Conservation (phyloP, 2,113 vertebrate species). For the Chloropsis hardwickii region DNA sequence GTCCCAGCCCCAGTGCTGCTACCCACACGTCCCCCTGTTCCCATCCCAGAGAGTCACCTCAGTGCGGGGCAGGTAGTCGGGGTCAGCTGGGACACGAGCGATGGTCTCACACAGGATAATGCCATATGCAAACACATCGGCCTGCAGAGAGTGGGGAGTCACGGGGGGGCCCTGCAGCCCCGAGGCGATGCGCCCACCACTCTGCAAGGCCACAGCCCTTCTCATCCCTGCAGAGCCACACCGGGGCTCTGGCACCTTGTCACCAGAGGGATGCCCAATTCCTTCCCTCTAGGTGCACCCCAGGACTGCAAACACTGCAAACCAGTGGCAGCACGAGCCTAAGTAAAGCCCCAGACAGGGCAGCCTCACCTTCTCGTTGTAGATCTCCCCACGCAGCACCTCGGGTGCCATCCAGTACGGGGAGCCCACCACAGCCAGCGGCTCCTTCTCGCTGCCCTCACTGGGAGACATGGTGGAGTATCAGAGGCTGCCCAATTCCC, state of each 20-base stretch:
- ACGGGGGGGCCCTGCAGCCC: accelerated
- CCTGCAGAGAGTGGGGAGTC: constrained; percentile 52
- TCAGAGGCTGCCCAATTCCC: not conserved
- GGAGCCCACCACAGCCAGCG: constrained; percentile 89
- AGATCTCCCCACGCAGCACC: constrained; percentile 89
- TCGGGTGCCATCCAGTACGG: constrained; percentile 98
- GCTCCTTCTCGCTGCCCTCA: constrained; percentile 82
- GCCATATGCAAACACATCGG: constrained; percentile 87
- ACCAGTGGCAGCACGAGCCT: accelerated
- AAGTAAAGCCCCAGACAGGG: accelerated
- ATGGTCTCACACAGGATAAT: constrained; percentile 96
- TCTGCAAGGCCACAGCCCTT: not conserved
- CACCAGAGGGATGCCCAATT: not conserved
- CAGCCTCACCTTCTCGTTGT: constrained; percentile 88
- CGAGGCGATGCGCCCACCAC: accelerated
- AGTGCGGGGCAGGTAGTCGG: constrained; percentile 89
- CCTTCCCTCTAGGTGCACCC: not conserved
- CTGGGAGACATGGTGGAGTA: constrained; percentile 59
- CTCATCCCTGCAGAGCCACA: not conserved
- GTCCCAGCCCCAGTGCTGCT: not conserved
- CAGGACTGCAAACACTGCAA: not conserved
- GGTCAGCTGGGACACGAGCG: constrained; percentile 90
- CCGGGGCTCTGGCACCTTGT: accelerated
- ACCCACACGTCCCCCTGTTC: accelerated
- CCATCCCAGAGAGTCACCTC: constrained; percentile 76